Evolutionary conservation across 2,888 invertebrate species (phyloP).

Genomic region (Metallyticus violacea): DNA sequence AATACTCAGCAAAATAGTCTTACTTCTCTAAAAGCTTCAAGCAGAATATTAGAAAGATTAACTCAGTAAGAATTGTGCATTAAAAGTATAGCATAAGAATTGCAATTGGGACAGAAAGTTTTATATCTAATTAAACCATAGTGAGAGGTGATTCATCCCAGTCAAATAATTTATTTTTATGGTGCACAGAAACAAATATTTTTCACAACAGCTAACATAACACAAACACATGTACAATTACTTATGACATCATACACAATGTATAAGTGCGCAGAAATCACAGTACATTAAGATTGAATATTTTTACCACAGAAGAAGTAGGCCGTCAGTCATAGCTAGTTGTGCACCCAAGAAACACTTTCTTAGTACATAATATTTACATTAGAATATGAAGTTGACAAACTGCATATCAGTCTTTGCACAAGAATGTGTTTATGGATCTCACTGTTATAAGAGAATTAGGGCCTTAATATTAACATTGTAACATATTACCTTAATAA

Average conservation of each 20-base stretch:
- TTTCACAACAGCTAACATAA: not conserved
- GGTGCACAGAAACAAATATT: not conserved
- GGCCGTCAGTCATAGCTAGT: constrained; percentile 18
- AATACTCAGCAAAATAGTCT: too few species aligned
- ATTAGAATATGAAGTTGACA: constrained; percentile 15
- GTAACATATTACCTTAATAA: too few species aligned
- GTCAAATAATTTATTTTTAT: not conserved
- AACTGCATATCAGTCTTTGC: constrained; percentile 17
- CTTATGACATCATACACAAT: constrained; percentile 2
- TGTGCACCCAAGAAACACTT: constrained; percentile 14
- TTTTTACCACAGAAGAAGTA: constrained; percentile 17
- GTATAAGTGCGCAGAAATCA: constrained; percentile 10
- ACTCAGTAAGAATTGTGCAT: too few species aligned
- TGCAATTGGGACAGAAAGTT: too few species aligned
- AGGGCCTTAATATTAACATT: not conserved
- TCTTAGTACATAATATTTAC: constrained; percentile 8
- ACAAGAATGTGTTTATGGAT: not conserved
- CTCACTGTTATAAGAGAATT: not conserved
- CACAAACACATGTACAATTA: constrained; percentile 8
- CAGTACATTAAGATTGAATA: constrained; percentile 12
- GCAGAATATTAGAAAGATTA: too few species aligned
- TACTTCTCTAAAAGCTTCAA: too few species aligned
- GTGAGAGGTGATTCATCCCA: not conserved
- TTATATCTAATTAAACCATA: too few species aligned
- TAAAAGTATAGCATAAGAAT: too few species aligned